Percentiles rank a stretch among this genome's conserved stretches.
Evolutionary conservation across 2,797 vertebrate genomes (phyloP).

Genomic region (Clarias laeviceps): DNA sequence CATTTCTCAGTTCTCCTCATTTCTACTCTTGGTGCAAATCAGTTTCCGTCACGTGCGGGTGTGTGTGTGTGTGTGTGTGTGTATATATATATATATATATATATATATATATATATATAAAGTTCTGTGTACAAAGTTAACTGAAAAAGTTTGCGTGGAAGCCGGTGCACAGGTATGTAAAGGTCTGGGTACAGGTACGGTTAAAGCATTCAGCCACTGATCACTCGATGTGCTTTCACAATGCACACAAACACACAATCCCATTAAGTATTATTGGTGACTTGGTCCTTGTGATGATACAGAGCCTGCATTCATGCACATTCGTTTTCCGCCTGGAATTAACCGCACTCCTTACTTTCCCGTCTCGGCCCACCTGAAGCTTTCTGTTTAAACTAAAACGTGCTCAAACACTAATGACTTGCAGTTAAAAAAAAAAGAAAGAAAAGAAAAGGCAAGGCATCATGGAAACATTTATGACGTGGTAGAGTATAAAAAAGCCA

Average conservation of each 20-base stretch:
- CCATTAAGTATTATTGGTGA: constrained; percentile 8
- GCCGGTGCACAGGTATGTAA: constrained; percentile 9
- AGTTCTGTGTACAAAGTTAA: not conserved
- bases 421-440: not conserved
- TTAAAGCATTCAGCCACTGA: not conserved
- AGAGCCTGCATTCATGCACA: not conserved
- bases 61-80: not conserved
- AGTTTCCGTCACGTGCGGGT: not conserved
- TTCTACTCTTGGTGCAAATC: not conserved
- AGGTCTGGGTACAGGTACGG: not conserved
- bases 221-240: constrained; percentile 4
- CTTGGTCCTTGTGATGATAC: not conserved
- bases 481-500: constrained; percentile 58
- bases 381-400: constrained; percentile 23
- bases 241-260: not conserved
- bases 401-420: constrained; percentile 9
- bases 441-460: not conserved
- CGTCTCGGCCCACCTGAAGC: constrained; percentile 17
- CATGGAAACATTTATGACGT: constrained; percentile 64
- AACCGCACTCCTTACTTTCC: constrained; percentile 8
- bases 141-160: not conserved
- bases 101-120: no score
- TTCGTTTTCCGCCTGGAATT: not conserved
- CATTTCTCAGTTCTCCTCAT: not conserved
- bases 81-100: no score